Conservation (phyloP, 2,113 vertebrate genomes). For the Eidolon helvum region DNA sequence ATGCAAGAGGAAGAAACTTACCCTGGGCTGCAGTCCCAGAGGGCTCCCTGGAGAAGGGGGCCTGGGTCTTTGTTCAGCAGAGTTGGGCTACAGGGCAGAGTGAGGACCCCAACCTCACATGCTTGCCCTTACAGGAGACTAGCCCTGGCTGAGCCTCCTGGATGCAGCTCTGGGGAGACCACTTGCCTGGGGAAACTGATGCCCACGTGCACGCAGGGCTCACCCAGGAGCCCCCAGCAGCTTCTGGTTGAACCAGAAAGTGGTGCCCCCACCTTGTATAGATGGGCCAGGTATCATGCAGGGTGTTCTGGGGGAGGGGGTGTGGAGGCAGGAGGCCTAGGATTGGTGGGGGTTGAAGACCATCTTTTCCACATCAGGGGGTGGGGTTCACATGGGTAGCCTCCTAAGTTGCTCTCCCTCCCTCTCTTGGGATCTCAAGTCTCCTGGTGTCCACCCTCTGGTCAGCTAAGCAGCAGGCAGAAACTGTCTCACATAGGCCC, state of each 20-base stretch:
- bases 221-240: neutral
- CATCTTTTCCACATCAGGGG: neutral
- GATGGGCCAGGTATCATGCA: neutral
- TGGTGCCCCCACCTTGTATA: neutral
- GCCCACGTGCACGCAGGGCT: neutral
- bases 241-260: neutral
- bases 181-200: neutral
- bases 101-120: rapidly evolving
- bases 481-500: neutral
- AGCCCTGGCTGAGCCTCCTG: neutral
- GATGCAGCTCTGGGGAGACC: neutral
- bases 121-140: neutral
- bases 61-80: neutral
- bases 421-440: neutral
- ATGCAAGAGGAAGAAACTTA: neutral
- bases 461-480: neutral
- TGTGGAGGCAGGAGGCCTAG: neutral
- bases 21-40: neutral
- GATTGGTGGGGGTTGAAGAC: neutral
- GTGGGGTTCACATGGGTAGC: neutral
- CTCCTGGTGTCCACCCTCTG: neutral
- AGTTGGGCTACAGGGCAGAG: neutral
- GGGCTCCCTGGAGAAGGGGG: neutral
- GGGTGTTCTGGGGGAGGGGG: neutral
- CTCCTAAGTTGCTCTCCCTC: neutral